phyloP scores from a whole-genome alignment of 2,113 vertebrate genomes.

The Collichthys lucidus region DNA sequence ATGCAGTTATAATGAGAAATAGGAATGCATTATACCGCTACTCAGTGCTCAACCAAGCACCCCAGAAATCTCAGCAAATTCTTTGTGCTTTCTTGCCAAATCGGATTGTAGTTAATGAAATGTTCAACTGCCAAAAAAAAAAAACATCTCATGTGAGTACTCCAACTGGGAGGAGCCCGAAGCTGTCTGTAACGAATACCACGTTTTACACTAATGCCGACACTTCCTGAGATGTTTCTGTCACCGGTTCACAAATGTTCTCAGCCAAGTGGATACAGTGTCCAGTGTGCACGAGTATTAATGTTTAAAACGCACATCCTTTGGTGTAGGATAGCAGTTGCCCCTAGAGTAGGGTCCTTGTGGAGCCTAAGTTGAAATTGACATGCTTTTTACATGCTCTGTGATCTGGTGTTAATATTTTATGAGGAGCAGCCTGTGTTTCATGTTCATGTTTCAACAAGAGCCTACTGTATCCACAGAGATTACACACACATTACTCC shows the following conservation, averaged over 20 bases:
- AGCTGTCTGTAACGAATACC: slow-evolving; percentile 28
- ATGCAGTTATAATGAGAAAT: slow-evolving; percentile 56
- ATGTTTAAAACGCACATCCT: slow-evolving; percentile 48
- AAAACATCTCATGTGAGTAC: slow-evolving; percentile 32
- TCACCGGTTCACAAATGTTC: slow-evolving; percentile 21
- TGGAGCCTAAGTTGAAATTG: slow-evolving; percentile 43
- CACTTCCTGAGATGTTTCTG: slow-evolving; percentile 31
- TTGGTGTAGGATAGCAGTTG: slow-evolving; percentile 32
- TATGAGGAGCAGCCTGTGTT: slow-evolving; percentile 57
- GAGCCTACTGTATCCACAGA: slow-evolving; percentile 10
- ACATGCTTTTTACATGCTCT: slow-evolving; percentile 73
- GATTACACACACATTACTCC: slow-evolving; percentile 15
- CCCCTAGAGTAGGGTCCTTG: neutral
- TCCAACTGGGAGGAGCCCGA: slow-evolving; percentile 25
- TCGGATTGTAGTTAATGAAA: slow-evolving; percentile 60
- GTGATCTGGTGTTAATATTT: slow-evolving; percentile 73
- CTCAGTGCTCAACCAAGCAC: slow-evolving; percentile 29
- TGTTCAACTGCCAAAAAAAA: slow-evolving; percentile 63
- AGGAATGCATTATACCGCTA: slow-evolving; percentile 34
- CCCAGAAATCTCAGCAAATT: slow-evolving; percentile 36
- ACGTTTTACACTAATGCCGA: slow-evolving; percentile 34
- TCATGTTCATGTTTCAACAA: slow-evolving; percentile 69
- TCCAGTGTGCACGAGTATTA: slow-evolving; percentile 52
- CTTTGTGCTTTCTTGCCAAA: slow-evolving; percentile 45
- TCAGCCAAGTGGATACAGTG: slow-evolving; percentile 35